phyloP scores from a whole-genome alignment of 2,113 vertebrate genomes.

The Danio rerio region DNA sequence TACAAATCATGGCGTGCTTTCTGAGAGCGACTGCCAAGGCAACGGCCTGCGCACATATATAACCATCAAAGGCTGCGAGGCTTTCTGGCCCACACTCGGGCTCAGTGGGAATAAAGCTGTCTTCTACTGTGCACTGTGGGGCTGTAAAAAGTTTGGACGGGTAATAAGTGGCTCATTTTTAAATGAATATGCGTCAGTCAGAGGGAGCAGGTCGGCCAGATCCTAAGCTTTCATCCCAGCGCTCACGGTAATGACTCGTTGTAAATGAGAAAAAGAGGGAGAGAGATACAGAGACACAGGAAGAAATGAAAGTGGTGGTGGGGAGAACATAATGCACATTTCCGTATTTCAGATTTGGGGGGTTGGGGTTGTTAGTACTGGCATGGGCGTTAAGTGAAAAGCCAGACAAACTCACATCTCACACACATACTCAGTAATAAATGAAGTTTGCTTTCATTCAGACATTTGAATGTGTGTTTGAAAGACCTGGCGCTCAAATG shows the following conservation, averaged over 20 bases:
- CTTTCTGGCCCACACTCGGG: conserved; percentile 40
- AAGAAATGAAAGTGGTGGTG: conserved; percentile 35
- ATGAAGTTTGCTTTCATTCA: conserved; percentile 17
- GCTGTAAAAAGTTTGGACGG: conserved; percentile 61
- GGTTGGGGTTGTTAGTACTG: conserved; percentile 47
- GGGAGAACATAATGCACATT: conserved; percentile 49
- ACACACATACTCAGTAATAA: conserved; percentile 41
- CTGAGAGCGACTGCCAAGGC: conserved; percentile 52
- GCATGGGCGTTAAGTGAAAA: conserved; percentile 67
- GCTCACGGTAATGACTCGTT: conserved; percentile 57
- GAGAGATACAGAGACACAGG: conserved; percentile 35
- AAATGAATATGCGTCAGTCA: conserved; percentile 57
- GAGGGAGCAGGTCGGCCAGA: conserved; percentile 44
- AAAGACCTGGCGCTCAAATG: conserved; percentile 1
- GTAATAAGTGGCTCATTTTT: conserved; percentile 59
- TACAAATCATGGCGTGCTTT: conserved; percentile 69
- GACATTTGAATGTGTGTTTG: neutral
- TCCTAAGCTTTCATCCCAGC: conserved; percentile 68
- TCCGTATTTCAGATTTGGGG: conserved; percentile 66
- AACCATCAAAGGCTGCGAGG: conserved; percentile 56
- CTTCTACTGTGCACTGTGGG: conserved; percentile 58
- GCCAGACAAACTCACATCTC: conserved; percentile 52
- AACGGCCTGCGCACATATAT: conserved; percentile 49
- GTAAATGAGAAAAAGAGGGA: conserved; percentile 46
- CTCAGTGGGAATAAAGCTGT: conserved; percentile 61